Percentiles rank a stretch among this genome's conserved stretches.
Evolutionary conservation across 2,113 vertebrate genomes (phyloP).

Genomic region (Alligator mississippiensis): DNA sequence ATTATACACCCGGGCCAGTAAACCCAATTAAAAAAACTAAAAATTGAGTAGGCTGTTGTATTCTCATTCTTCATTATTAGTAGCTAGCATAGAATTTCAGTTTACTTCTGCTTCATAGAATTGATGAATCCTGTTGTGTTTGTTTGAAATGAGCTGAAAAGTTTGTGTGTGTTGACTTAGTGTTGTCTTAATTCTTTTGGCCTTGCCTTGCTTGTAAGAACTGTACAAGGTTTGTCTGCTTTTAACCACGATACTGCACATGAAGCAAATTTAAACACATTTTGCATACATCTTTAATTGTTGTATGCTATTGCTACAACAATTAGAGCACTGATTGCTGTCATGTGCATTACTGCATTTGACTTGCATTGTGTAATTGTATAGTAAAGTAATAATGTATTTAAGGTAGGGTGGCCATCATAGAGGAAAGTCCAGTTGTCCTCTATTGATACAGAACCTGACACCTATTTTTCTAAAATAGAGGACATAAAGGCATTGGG

Average conservation of each 20-base stretch:
- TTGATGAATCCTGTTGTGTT: neutral
- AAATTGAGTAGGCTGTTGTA: constrained; percentile 28
- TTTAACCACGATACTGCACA: constrained; percentile 14
- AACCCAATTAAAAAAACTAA: constrained; percentile 25
- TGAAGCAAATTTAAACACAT: constrained; percentile 61
- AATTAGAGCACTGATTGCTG: constrained; percentile 59
- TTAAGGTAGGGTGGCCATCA: neutral
- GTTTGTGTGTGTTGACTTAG: neutral
- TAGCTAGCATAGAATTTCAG: constrained; percentile 31
- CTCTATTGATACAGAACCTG: too few species aligned
- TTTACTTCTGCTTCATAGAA: neutral
- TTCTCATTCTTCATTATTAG: constrained; percentile 14
- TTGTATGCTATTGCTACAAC: constrained; percentile 47
- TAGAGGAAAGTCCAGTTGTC: too few species aligned
- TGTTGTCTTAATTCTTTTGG: constrained; percentile 6
- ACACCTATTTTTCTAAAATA: too few species aligned
- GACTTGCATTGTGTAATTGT: constrained; percentile 41
- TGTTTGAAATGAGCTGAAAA: constrained; percentile 22
- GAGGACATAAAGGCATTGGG: too few species aligned
- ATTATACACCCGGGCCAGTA: constrained; percentile 36
- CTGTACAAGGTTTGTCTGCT: constrained; percentile 20
- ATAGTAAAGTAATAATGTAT: constrained; percentile 50
- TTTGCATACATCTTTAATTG: constrained; percentile 63
- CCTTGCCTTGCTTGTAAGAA: neutral
- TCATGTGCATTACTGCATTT: constrained; percentile 58